A percentile compares a stretch with the other conserved stretches of the same genome.
Conservation (phyloP, 2,113 vertebrate genomes). For the Pontoporia blainvillei region DNA sequence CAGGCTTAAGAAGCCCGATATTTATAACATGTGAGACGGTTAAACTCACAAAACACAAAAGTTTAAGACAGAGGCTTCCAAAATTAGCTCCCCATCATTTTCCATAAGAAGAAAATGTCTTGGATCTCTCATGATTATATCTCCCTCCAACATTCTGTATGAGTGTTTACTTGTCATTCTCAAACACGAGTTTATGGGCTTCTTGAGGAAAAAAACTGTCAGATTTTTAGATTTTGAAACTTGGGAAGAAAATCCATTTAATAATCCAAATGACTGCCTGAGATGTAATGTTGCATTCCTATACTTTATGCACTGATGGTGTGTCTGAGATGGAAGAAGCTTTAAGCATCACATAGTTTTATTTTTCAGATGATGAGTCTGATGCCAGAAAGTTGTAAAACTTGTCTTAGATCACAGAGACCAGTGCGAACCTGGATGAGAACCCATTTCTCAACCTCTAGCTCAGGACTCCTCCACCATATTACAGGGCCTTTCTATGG, state of each 20-base stretch:
- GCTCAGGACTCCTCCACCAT: background rate
- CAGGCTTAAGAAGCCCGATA: background rate
- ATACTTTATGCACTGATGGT: background rate
- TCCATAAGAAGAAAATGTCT: background rate
- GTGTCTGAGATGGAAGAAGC: background rate
- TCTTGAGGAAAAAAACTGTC: background rate
- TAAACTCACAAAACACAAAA: background rate
- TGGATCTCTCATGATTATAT: background rate
- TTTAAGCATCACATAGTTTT: background rate
- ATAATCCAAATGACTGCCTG: background rate
- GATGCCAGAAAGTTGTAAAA: background rate
- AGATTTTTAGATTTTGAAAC: background rate
- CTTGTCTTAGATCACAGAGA: background rate
- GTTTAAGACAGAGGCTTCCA: background rate
- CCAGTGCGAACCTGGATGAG: background rate
- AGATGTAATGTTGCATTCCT: background rate
- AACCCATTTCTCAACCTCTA: background rate
- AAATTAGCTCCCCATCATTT: background rate
- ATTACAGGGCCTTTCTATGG: background rate
- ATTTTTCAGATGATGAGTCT: background rate
- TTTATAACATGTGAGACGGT: background rate
- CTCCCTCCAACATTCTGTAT: background rate
- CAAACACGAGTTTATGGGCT: background rate
- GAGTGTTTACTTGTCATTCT: background rate
- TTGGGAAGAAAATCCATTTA: background rate